phyloP scores from a whole-genome alignment of 2,888 invertebrate species.

The Nesidiocoris tenuis region DNA sequence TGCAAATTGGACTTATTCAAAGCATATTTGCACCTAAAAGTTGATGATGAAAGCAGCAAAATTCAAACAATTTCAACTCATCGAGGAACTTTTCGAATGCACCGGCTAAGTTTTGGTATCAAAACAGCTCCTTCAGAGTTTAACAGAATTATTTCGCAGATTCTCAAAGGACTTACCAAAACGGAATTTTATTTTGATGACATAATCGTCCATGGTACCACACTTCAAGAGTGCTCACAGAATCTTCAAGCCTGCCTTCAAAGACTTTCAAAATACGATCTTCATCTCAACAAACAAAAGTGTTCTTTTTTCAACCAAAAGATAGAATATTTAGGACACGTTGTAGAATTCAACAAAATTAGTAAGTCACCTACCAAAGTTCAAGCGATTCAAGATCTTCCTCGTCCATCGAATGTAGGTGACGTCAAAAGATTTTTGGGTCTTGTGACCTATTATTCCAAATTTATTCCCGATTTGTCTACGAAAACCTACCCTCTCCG shows the following conservation, averaged over 20 bases:
- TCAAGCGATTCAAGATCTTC: conserved; percentile 3
- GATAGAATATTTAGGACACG: conserved; percentile 11
- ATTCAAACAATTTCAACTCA: conserved; percentile 19
- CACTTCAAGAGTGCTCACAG: conserved; percentile 1
- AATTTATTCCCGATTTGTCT: conserved; percentile 2
- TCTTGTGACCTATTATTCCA: conserved; percentile 5
- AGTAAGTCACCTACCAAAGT: conserved; percentile 6
- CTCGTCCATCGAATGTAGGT: conserved; percentile 5
- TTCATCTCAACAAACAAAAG: not conserved
- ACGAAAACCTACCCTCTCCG: conserved; percentile 1
- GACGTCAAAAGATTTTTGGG: not conserved
- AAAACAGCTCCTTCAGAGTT: conserved; percentile 21
- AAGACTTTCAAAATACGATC: conserved; percentile 4
- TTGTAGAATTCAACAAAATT: not conserved
- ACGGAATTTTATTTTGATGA: conserved; percentile 11
- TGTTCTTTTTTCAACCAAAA: conserved; percentile 11
- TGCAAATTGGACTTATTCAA: conserved; percentile 15
- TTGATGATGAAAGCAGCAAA: not conserved
- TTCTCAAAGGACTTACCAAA: conserved; percentile 5
- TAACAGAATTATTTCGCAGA: conserved; percentile 4
- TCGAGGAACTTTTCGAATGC: not conserved
- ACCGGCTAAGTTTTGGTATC: conserved; percentile 16
- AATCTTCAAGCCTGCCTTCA: conserved; percentile 3
- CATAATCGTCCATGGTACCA: conserved; percentile 1
- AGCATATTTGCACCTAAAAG: conserved; percentile 5